A percentile compares a stretch with the other conserved stretches of the same genome.
Evolutionary conservation across 30 jellyfish, hydroid and myxozoan genomes (phyloP).

Genomic region (Chrysaora quinquecirrha): DNA sequence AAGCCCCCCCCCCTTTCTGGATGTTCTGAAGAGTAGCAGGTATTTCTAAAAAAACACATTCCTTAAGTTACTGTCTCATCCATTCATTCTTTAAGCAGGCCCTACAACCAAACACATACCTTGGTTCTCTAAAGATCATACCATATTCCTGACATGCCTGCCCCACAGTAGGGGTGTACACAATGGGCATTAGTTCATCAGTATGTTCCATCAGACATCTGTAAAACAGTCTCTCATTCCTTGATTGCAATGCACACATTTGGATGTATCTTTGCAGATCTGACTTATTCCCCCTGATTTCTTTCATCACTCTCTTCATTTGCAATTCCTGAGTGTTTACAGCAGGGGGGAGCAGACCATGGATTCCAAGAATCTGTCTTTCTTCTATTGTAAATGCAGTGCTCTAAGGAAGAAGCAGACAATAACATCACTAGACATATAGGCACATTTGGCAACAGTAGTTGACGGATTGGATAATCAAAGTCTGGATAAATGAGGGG

Average conservation of each 20-base stretch:
- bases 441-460: no score
- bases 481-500: no score
- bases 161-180: constrained; percentile 97
- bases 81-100: no score
- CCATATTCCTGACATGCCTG: constrained; percentile 95
- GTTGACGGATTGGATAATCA: no score
- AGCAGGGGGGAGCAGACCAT: constrained; percentile 97
- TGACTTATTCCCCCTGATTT: constrained; percentile 72
- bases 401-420: no score
- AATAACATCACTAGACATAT: no score
- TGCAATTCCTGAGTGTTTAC: constrained; percentile 83
- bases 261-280: constrained; percentile 85
- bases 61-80: no score
- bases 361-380: constrained; percentile 94
- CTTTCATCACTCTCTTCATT: constrained; percentile 91
- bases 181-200: constrained; percentile 93
- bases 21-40: no score
- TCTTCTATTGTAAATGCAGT: constrained; percentile 88
- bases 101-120: no score
- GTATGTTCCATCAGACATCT: constrained; percentile 86
- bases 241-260: constrained; percentile 72
- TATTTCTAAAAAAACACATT: no score
- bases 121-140: constrained; percentile 88
- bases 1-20: no score
- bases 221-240: constrained; percentile 89